These are phyloP conservation scores for Ochotona curzoniae DNA, from an alignment of 2,113 vertebrate species.

Conservation along the genomic window DNA sequence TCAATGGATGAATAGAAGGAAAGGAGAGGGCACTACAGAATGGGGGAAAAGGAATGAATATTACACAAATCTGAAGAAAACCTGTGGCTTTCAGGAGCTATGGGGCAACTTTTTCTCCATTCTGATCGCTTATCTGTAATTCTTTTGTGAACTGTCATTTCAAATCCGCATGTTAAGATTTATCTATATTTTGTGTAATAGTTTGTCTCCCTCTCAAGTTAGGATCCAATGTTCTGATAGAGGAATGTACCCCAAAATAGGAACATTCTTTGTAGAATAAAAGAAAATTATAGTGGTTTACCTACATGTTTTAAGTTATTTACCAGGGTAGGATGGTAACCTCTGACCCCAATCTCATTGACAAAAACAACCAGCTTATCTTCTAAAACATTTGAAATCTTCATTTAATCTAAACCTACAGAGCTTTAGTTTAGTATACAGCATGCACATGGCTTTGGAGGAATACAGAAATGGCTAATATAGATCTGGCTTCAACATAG, in stretches of 20 bases:
- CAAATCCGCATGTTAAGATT: background rate
- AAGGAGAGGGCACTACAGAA: background rate
- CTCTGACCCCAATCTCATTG: background rate
- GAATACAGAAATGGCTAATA: background rate
- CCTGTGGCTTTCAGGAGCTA: background rate
- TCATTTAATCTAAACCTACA: background rate
- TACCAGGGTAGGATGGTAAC: background rate
- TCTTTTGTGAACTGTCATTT: background rate
- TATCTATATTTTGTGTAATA: background rate
- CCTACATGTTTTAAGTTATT: background rate
- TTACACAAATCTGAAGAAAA: constrained; percentile 5
- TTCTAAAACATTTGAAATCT: background rate
- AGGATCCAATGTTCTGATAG: background rate
- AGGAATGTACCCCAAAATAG: background rate
- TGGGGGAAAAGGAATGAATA: background rate
- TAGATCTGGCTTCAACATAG: background rate
- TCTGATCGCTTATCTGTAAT: background rate
- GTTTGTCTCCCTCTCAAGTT: background rate
- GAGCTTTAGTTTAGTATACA: background rate
- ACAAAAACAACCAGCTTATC: background rate
- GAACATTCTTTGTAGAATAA: constrained; percentile 19
- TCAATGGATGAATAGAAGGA: background rate
- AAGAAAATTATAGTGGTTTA: background rate
- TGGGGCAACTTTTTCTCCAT: background rate
- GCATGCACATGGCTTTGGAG: background rate